These are phyloP conservation scores for Terrapene triunguis DNA, from an alignment of 2,113 vertebrate genomes.

Conservation along the genomic window DNA sequence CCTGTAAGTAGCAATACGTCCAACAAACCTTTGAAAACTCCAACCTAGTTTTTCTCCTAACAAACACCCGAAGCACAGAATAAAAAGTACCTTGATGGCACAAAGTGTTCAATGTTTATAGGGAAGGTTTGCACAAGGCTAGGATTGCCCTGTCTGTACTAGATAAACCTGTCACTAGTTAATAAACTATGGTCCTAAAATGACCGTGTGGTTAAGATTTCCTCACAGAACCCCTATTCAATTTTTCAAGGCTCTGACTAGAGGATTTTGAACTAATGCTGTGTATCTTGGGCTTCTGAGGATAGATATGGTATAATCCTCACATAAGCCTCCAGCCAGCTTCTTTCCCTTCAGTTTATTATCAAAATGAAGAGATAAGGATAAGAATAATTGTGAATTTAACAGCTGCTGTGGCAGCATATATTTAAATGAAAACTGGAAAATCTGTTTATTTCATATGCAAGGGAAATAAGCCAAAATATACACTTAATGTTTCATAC, in stretches of 20 bases:
- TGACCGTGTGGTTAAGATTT: background rate
- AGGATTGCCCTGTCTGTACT: background rate
- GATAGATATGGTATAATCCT: background rate
- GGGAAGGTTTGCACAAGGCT: background rate
- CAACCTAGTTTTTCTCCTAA: background rate
- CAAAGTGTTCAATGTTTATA: background rate
- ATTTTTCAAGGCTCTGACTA: background rate
- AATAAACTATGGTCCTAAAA: background rate
- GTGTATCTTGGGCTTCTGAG: background rate
- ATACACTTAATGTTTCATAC: background rate
- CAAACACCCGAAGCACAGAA: fast-evolving
- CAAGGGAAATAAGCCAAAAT: background rate
- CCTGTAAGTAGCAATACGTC: background rate
- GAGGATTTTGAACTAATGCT: background rate
- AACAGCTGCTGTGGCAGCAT: background rate
- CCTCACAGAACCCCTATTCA: background rate
- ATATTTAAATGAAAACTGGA: background rate
- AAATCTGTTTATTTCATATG: background rate
- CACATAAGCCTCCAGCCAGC: background rate
- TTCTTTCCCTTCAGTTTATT: background rate
- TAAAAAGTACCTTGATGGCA: background rate
- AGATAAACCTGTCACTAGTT: background rate
- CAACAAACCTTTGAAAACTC: background rate
- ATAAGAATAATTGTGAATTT: background rate
- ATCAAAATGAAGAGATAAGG: background rate